Evolutionary conservation across 2,888 invertebrate genomes (phyloP).

Genomic region (Tubiluchus corallicola): DNA sequence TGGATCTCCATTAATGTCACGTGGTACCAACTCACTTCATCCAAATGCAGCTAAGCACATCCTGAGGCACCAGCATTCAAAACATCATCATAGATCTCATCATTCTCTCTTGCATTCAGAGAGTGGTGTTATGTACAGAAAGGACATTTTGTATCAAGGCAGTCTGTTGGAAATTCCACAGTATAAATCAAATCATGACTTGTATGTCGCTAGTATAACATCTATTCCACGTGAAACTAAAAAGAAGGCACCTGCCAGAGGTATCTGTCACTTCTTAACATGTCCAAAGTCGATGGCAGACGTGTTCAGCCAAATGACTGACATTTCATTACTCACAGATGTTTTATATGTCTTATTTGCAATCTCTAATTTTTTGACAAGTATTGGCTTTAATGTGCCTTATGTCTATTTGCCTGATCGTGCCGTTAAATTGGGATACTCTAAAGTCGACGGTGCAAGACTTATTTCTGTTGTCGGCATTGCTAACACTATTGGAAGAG

Average conservation of each 20-base stretch:
- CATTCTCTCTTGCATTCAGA: no score
- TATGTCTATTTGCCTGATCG: conserved; percentile 65
- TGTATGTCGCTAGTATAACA: conserved; percentile 25
- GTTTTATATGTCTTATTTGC: conserved; percentile 72
- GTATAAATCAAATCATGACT: conserved; percentile 25
- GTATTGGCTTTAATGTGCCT: conserved; percentile 82
- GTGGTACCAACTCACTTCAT: no score
- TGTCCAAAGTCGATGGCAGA: conserved; percentile 50
- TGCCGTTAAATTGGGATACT: conserved; percentile 41
- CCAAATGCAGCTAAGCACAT: no score
- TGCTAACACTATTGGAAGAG: conserved; percentile 72
- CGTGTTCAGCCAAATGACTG: conserved; percentile 44
- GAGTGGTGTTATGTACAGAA: conserved; percentile 63
- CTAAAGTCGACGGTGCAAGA: conserved; percentile 38
- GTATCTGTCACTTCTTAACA: conserved; percentile 31
- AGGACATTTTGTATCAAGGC: conserved; percentile 75
- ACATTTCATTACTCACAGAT: conserved; percentile 61
- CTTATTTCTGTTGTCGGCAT: conserved; percentile 62
- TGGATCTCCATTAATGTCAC: no score
- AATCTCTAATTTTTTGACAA: conserved; percentile 81
- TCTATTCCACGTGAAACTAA: conserved; percentile 17
- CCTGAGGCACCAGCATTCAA: no score
- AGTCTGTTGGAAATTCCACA: conserved; percentile 39
- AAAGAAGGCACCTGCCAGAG: conserved; percentile 13
- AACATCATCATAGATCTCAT: no score